phyloP scores from a whole-genome alignment of 2,888 invertebrate species.

The Megaustenia siamemsis region DNA sequence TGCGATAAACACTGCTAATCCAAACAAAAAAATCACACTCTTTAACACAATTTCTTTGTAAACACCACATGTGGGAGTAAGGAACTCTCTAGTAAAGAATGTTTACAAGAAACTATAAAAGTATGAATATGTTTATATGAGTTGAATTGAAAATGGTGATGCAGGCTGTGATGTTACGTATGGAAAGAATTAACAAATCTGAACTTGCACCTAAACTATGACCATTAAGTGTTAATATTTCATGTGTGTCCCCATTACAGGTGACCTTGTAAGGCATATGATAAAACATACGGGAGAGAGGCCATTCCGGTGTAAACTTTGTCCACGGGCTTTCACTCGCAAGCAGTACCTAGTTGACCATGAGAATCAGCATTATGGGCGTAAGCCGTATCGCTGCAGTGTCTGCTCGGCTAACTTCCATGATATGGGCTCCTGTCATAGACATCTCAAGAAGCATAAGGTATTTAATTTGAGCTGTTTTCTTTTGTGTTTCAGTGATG shows the following conservation, averaged over 20 bases:
- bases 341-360: constrained; percentile 80
- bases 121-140: too few relatives aligned
- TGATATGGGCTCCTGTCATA: constrained; percentile 74
- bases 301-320: constrained; percentile 78
- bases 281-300: constrained; percentile 79
- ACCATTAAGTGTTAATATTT: too few relatives aligned
- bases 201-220: too few relatives aligned
- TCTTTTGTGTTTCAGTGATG: neutral
- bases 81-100: too few relatives aligned
- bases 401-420: constrained; percentile 75
- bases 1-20: too few relatives aligned
- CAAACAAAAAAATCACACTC: too few relatives aligned
- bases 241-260: constrained; percentile 66
- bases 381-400: constrained; percentile 78
- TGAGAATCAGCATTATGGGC: constrained; percentile 79
- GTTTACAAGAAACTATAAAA: too few relatives aligned
- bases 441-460: constrained; percentile 73
- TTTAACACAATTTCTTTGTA: too few relatives aligned
- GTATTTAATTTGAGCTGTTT: neutral
- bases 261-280: constrained; percentile 78
- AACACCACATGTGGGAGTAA: too few relatives aligned
- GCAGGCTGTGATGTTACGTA: too few relatives aligned
- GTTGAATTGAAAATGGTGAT: too few relatives aligned
- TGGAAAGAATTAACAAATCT: too few relatives aligned
- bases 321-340: constrained; percentile 79